These are phyloP conservation scores for Bufo gargarizans DNA, from an alignment of 2,113 vertebrate genomes.

Conservation along the genomic window DNA sequence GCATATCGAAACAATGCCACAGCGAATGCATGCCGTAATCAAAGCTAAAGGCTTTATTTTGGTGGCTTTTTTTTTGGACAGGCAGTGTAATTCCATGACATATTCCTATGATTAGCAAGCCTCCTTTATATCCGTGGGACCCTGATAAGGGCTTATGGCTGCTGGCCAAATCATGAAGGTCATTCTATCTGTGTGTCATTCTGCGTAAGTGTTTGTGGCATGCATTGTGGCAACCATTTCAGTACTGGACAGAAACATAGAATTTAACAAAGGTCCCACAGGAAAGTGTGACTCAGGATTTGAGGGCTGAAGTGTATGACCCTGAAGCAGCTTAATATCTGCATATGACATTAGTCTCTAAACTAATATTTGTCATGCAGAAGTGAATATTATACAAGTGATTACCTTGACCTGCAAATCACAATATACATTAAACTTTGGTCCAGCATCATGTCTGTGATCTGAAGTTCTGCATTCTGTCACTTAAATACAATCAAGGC, in stretches of 20 bases:
- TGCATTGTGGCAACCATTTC: background rate
- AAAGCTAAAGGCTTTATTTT: too few species aligned
- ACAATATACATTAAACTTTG: background rate
- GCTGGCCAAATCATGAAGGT: slow-evolving; percentile 37
- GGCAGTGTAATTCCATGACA: slow-evolving; percentile 20
- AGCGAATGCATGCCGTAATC: too few species aligned
- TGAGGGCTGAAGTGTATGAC: background rate
- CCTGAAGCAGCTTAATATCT: background rate
- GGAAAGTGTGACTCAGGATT: slow-evolving; percentile 34
- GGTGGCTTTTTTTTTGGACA: too few species aligned
- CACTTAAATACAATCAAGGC: background rate
- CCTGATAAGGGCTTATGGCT: slow-evolving; percentile 45
- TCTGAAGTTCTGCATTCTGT: background rate
- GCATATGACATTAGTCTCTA: background rate
- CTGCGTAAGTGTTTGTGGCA: slow-evolving; percentile 38
- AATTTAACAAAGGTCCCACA: slow-evolving; percentile 18
- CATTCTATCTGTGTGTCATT: slow-evolving; percentile 35
- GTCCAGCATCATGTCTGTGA: background rate
- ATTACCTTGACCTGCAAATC: background rate
- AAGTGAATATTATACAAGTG: background rate
- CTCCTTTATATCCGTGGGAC: slow-evolving; percentile 40
- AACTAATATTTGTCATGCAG: slow-evolving; percentile 12
- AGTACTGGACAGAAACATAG: background rate
- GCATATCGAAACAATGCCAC: too few species aligned
- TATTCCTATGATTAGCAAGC: slow-evolving; percentile 4